These are phyloP conservation scores for Rana temporaria DNA, from an alignment of 2,113 vertebrate genomes.

Conservation along the genomic window DNA sequence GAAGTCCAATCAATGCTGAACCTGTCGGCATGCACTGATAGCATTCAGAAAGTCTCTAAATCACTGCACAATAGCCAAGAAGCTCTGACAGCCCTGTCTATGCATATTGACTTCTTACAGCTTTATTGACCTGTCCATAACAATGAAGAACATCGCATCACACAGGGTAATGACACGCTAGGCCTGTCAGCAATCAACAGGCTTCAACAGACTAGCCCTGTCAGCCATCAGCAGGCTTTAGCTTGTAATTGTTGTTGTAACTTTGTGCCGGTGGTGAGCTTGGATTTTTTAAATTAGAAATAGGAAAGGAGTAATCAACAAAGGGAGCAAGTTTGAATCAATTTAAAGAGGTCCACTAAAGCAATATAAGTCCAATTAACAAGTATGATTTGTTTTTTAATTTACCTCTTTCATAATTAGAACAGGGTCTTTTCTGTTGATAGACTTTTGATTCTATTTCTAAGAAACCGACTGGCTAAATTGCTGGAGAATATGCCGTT, in stretches of 20 bases:
- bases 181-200: slow-evolving; percentile 12
- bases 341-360: neutral
- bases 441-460: neutral
- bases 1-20: slow-evolving; percentile 36
- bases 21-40: slow-evolving; percentile 23
- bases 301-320: neutral
- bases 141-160: slow-evolving; percentile 36
- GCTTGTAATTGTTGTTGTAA: slow-evolving; percentile 7
- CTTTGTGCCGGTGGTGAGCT: neutral
- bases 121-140: slow-evolving; percentile 39
- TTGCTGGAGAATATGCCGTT: neutral
- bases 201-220: slow-evolving; percentile 28
- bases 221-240: slow-evolving; percentile 20
- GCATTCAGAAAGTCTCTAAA: slow-evolving; percentile 31
- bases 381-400: neutral
- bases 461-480: neutral
- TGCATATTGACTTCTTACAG: slow-evolving; percentile 43
- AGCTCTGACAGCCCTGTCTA: slow-evolving; percentile 28
- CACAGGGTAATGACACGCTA: slow-evolving; percentile 14
- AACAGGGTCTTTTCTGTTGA: neutral
- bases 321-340: neutral
- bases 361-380: neutral
- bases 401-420: neutral
- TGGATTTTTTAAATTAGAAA: neutral
- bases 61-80: slow-evolving; percentile 16